phyloP scores from a whole-genome alignment of 2,888 invertebrate species.

The Philhelius pedissequus region DNA sequence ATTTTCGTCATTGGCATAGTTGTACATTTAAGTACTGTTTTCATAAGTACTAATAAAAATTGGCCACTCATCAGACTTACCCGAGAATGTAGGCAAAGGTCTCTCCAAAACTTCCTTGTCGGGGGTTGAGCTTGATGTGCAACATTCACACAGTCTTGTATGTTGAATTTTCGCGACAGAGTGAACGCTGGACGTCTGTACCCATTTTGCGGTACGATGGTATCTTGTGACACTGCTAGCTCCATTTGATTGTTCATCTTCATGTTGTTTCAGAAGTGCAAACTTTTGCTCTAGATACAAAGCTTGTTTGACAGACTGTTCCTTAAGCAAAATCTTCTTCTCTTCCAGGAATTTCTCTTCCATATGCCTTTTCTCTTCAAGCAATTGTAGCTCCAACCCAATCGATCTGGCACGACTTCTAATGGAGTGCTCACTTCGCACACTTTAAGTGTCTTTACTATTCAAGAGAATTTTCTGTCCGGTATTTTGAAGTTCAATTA shows the following conservation, averaged over 20 bases:
- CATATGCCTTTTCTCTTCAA: neutral
- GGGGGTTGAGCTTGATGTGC: no score
- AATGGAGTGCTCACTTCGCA: neutral
- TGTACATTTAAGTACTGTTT: no score
- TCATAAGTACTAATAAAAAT: no score
- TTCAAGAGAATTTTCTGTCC: no score
- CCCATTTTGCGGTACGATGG: neutral
- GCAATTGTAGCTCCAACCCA: neutral
- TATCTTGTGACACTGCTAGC: neutral
- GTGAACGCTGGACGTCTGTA: no score
- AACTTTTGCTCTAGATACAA: neutral
- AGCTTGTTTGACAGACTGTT: neutral
- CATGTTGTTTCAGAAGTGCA: neutral
- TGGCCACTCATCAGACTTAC: no score
- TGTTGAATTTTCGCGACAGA: no score
- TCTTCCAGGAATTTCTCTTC: neutral
- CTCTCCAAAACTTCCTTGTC: no score
- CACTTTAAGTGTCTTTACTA: neutral
- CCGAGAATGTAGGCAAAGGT: no score
- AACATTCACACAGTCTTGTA: no score
- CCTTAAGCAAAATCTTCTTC: neutral
- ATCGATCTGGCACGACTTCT: neutral
- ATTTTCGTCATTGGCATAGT: no score
- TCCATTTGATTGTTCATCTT: neutral
- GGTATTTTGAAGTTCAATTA: no score